These are phyloP conservation scores for Cheilosia urbana DNA, from an alignment of 2,888 invertebrate species.

Conservation along the genomic window DNA sequence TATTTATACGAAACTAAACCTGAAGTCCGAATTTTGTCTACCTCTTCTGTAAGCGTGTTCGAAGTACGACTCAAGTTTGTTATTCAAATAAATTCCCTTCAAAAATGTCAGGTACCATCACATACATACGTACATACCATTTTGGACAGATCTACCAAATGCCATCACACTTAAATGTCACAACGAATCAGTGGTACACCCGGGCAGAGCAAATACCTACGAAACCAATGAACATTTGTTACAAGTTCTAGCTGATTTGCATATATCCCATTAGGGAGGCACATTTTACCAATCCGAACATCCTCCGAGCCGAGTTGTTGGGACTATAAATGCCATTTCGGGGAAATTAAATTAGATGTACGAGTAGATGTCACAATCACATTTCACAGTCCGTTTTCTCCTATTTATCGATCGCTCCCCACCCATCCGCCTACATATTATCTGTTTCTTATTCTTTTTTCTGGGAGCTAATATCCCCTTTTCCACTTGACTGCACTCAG, in stretches of 20 bases:
- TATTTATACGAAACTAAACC: no score
- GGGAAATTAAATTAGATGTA: conserved; percentile 43
- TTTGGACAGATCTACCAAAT: no score
- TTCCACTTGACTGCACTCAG: conserved; percentile 67
- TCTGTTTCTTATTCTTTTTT: not conserved
- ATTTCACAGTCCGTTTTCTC: conserved; percentile 64
- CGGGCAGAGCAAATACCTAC: no score
- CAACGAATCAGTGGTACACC: no score
- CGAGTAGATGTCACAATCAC: conserved; percentile 49
- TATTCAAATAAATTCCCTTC: no score
- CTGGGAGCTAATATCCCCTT: conserved; percentile 65
- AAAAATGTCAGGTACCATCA: no score
- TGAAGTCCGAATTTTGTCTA: no score
- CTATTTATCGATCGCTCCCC: conserved; percentile 30
- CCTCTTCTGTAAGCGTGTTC: no score
- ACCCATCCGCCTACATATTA: not conserved
- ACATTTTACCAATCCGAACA: not conserved
- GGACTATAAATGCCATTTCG: conserved; percentile 28
- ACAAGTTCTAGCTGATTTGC: conserved; percentile 27
- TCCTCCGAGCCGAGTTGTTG: conserved; percentile 23
- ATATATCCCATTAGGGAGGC: conserved; percentile 28
- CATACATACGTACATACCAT: no score
- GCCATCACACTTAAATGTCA: no score
- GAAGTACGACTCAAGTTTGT: no score
- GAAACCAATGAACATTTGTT: conserved; percentile 18